Base-by-base conservation (phyloP, 2,113 vertebrate species). In the Rostratula benghalensis region DNA sequence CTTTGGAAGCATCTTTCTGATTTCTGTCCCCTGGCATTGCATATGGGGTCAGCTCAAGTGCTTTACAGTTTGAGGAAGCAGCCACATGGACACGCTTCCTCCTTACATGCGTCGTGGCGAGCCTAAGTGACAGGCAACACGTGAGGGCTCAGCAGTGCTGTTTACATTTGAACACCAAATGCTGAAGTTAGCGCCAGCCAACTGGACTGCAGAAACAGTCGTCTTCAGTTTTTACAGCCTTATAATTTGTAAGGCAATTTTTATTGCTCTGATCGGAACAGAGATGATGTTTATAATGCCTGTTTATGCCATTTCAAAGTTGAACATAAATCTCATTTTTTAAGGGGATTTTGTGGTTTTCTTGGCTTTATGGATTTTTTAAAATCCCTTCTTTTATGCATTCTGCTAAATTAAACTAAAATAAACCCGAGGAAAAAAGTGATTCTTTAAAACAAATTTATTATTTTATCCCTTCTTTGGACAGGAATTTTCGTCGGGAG, bases 321-420 rank as follows among this genome's bases (percentile, higher is more conserved):
- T 83, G 82, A 97, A 81, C 74, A 73, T 94, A 89, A 96, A 94
- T 96, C 85, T 95, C 22, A 51, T 91, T 94, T 95, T 96, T 94
- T 92, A 96, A 96, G 89, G 77, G 90, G 82, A 92, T 94, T 93
- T 91, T 97, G 95, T 97, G 94, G 95, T 93, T 97, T 96, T 89
- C 83, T 96, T 92, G 78, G 86, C 60, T 87, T 94, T 90, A 69
- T 90, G 90, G 57, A 10, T 46, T 95, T 88, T 67, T 93, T 56
- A 73, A 48, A 24, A 87, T 95, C 80, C 80, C 75, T 64, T 46
- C 75, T 95, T 95, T 96, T 83, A 86, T 94, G 93, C 83, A 88
- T 92, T 95, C 89, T 96, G 80, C 90, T 92, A 95, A 96, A 96
- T 94, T 91, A 95, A 94, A 97, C 94, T 71, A 95, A 95, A 94